These are phyloP conservation scores for Lerema accius DNA, from an alignment of 1,140 invertebrate genomes.

Conservation along the genomic window DNA sequence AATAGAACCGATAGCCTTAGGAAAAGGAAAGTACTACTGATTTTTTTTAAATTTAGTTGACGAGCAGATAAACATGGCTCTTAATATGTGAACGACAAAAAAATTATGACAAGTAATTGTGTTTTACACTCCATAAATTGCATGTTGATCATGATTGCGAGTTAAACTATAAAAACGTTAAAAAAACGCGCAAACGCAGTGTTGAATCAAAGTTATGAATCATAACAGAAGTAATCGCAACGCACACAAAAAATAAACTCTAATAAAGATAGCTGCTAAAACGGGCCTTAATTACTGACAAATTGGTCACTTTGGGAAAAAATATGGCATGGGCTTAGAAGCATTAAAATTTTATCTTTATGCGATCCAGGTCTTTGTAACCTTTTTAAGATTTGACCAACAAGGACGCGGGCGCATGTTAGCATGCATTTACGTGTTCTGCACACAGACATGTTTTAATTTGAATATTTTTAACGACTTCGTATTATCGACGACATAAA, in stretches of 20 bases:
- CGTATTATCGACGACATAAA: not conserved
- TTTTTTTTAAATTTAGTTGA: no score
- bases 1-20: no score
- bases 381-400: constrained; percentile 38
- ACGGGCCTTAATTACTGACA: constrained; percentile 60
- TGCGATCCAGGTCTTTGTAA: constrained; percentile 32
- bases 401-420: constrained; percentile 11
- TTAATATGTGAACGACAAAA: no score
- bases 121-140: not conserved
- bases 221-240: constrained; percentile 40
- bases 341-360: constrained; percentile 42
- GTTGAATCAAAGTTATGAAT: constrained; percentile 11
- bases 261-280: constrained; percentile 56
- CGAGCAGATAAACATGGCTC: no score
- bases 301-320: constrained; percentile 50
- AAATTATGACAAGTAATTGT: not conserved
- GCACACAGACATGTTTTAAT: constrained; percentile 2
- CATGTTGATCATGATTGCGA: not conserved
- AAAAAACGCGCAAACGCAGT: not conserved
- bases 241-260: constrained; percentile 45
- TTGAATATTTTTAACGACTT: constrained; percentile 14
- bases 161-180: not conserved
- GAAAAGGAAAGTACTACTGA: no score
- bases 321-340: constrained; percentile 42
- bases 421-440: constrained; percentile 16